Evolutionary conservation across 2,113 vertebrate genomes (phyloP).

Genomic region (Actenoides hombroni): DNA sequence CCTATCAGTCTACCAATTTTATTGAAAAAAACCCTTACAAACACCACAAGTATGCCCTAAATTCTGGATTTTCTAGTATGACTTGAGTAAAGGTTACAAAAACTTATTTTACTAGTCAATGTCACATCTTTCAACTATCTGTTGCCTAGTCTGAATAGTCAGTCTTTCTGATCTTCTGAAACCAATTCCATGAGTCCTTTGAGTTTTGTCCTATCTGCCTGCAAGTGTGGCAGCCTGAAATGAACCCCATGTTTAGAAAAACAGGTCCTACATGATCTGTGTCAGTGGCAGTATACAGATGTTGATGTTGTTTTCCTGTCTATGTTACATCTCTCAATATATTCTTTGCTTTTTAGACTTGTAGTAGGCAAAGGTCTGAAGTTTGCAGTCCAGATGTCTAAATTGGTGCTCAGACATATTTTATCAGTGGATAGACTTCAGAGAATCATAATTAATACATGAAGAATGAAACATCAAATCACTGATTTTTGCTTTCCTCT

Average conservation of each 20-base stretch:
- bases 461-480: background rate
- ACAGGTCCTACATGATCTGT: background rate
- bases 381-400: background rate
- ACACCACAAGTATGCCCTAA: rapidly evolving
- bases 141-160: background rate
- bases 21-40: background rate
- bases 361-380: background rate
- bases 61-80: background rate
- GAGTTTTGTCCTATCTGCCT: background rate
- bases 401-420: background rate
- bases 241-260: background rate
- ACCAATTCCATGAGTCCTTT: background rate
- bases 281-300: background rate
- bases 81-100: background rate
- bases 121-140: background rate
- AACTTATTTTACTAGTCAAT: background rate
- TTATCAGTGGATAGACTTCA: background rate
- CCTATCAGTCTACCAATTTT: rapidly evolving
- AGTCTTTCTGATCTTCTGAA: background rate
- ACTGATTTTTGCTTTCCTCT: background rate
- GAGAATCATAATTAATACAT: background rate
- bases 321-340: background rate
- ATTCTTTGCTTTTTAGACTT: background rate
- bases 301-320: background rate
- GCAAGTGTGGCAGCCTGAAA: background rate